Evolutionary conservation across 2,888 invertebrate genomes (phyloP).

Genomic region (Xestia xanthographa): DNA sequence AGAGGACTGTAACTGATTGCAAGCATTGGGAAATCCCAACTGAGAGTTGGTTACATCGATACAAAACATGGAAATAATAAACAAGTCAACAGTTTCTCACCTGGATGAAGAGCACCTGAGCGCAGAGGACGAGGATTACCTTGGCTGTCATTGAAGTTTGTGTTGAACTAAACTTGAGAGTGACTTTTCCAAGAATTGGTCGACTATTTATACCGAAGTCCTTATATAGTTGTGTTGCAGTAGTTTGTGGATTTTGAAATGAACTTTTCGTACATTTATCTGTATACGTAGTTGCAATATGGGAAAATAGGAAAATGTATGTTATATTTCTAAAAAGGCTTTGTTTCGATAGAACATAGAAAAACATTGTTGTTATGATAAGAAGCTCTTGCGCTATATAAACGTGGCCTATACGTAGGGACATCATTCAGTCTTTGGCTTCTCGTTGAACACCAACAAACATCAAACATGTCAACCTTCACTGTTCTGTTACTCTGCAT

Average conservation of each 20-base stretch:
- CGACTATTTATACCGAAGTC: neutral
- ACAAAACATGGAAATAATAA: neutral
- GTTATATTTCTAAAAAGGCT: neutral
- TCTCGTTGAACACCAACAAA: neutral
- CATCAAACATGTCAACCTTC: neutral
- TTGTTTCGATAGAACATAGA: neutral
- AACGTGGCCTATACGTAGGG: neutral
- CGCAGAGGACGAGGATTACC: neutral
- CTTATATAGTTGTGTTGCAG: neutral
- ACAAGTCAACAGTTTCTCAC: neutral
- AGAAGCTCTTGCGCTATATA: conserved; percentile 1
- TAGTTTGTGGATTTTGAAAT: neutral
- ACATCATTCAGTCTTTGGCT: neutral
- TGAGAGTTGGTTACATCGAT: too few relatives aligned
- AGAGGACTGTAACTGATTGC: too few relatives aligned
- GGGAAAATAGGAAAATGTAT: neutral
- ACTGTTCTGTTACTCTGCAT: neutral
- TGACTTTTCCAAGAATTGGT: neutral
- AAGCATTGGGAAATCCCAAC: neutral
- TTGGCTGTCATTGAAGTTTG: neutral
- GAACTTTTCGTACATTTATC: neutral
- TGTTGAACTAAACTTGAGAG: neutral
- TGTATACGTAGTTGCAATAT: neutral
- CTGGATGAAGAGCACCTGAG: conserved; percentile 2
- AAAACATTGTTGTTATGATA: neutral